These are phyloP conservation scores for Tichodroma muraria DNA, from an alignment of 2,113 vertebrate genomes.

Conservation along the genomic window DNA sequence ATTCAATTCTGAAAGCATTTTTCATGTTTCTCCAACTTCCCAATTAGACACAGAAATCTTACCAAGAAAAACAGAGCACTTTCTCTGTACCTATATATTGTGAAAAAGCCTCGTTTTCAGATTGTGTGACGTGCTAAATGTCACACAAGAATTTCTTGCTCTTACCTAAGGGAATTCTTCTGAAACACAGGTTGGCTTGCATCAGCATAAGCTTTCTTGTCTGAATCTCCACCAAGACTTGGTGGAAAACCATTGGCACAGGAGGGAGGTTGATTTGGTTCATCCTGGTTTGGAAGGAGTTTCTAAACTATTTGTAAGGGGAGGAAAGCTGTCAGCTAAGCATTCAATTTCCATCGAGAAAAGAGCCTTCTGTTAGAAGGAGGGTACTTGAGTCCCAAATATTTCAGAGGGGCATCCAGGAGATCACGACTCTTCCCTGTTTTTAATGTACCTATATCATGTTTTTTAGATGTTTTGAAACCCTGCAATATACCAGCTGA, in stretches of 20 bases:
- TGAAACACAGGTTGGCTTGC: neutral
- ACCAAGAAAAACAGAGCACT: neutral
- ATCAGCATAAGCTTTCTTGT: neutral
- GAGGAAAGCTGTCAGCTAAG: neutral
- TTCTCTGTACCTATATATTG: neutral
- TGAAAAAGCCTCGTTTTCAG: neutral
- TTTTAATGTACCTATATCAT: neutral
- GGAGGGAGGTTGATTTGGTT: neutral
- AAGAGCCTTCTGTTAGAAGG: neutral
- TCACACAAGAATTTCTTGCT: neutral
- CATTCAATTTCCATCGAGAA: neutral
- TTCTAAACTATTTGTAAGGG: neutral
- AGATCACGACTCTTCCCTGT: neutral
- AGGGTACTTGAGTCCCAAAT: neutral
- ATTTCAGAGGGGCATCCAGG: neutral
- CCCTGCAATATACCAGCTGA: neutral
- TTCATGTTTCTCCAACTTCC: constrained; percentile 25
- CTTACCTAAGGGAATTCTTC: neutral
- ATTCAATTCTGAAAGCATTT: constrained; percentile 19
- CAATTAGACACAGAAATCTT: neutral
- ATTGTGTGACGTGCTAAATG: neutral
- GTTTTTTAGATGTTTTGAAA: neutral
- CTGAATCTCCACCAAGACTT: neutral
- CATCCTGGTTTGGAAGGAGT: neutral
- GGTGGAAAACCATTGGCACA: neutral